Evolutionary conservation across 1,140 invertebrate species (phyloP).

Genomic region (Ruditapes philippinarum): DNA sequence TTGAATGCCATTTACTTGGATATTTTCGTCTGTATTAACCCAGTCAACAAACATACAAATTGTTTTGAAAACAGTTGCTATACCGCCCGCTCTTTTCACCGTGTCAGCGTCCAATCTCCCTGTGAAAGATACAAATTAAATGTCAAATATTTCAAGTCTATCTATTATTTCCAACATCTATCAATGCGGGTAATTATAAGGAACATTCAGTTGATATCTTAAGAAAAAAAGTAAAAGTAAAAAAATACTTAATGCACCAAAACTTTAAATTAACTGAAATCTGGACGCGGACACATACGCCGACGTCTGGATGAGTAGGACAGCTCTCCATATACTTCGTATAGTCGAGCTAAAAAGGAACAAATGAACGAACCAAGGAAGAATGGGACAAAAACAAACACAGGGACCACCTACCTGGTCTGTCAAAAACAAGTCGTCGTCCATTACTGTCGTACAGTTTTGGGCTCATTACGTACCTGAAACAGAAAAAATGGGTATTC

Average conservation of each 20-base stretch:
- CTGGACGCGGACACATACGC: too few relatives aligned
- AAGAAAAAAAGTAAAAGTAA: background rate
- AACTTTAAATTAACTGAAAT: too few relatives aligned
- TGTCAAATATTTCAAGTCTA: background rate
- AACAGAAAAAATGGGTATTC: background rate
- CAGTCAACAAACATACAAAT: constrained; percentile 26
- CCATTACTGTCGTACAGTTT: constrained; percentile 35
- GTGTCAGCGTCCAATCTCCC: background rate
- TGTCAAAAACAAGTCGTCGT: background rate
- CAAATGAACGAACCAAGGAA: too few relatives aligned
- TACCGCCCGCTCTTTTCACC: constrained; percentile 32
- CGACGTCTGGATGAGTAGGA: too few relatives aligned
- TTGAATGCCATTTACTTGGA: background rate
- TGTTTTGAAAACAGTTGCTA: constrained; percentile 25
- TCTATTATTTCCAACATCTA: background rate
- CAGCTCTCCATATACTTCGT: too few relatives aligned
- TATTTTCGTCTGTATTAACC: constrained; percentile 25
- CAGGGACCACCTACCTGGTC: constrained; percentile 3
- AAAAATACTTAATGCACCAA: background rate
- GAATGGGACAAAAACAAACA: too few relatives aligned
- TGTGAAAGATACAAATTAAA: too few relatives aligned
- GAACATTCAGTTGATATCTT: background rate
- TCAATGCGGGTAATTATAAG: background rate
- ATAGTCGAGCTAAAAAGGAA: too few relatives aligned
- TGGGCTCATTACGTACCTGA: background rate